These are phyloP conservation scores for Cacoxenus indagator DNA, from an alignment of 2,888 invertebrate species.

Conservation along the genomic window DNA sequence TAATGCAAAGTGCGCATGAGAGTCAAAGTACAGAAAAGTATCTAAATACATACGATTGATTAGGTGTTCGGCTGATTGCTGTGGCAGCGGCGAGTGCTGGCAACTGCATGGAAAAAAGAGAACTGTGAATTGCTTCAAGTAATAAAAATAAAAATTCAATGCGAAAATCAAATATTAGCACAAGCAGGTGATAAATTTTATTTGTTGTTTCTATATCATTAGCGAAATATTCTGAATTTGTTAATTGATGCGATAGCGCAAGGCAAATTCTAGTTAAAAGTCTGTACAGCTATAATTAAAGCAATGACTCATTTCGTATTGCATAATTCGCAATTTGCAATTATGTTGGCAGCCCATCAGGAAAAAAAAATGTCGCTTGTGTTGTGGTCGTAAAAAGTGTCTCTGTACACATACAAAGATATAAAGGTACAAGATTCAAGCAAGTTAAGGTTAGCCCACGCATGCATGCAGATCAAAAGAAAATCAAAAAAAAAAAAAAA, in stretches of 20 bases:
- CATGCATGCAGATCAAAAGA: no score
- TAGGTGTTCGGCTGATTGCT: neutral
- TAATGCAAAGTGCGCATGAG: neutral
- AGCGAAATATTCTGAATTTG: neutral
- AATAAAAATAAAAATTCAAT: conserved; percentile 12
- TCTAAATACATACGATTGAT: neutral
- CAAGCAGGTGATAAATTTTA: neutral
- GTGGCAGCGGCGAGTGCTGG: no score
- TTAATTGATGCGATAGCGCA: neutral
- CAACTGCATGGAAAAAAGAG: neutral
- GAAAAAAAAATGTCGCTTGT: no score
- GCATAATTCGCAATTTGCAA: neutral
- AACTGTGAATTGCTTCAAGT: conserved; percentile 13
- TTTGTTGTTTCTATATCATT: neutral
- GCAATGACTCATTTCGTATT: neutral
- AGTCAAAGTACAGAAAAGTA: neutral
- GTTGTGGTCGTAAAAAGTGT: no score
- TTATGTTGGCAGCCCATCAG: neutral
- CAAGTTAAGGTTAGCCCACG: neutral
- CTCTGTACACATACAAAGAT: neutral
- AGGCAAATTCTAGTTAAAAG: neutral
- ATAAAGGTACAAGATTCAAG: neutral
- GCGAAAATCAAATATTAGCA: conserved; percentile 7
- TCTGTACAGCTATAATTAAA: neutral
- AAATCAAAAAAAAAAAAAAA: no score